Evolutionary conservation across 2,113 vertebrate species (phyloP).

Genomic region (Catharus bicknelli): DNA sequence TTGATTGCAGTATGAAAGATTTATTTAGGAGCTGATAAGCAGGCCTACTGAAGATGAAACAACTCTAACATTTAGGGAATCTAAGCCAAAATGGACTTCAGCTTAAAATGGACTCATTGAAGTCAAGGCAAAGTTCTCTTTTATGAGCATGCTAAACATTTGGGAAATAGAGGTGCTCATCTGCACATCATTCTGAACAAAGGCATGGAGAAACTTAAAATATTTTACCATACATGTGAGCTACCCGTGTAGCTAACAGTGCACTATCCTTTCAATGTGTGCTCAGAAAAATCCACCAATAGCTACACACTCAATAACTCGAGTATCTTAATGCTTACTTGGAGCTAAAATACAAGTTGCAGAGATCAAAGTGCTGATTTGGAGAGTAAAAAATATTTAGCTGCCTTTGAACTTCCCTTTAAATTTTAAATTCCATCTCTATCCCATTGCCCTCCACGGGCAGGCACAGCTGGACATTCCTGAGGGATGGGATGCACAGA

Average conservation of each 20-base stretch:
- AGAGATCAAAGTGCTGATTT: neutral
- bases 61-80: neutral
- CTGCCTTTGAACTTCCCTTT: neutral
- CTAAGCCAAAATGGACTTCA: neutral
- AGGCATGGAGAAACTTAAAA: neutral
- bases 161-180: neutral
- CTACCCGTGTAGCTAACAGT: neutral
- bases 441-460: accelerated
- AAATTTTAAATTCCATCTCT: neutral
- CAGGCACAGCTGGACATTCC: neutral
- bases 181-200: neutral
- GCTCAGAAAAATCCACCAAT: neutral
- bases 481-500: neutral
- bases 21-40: neutral
- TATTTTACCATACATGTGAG: neutral
- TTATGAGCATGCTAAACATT: neutral
- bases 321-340: neutral
- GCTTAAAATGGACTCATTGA: neutral
- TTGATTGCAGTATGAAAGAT: neutral
- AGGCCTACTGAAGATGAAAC: neutral
- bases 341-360: neutral
- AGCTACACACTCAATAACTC: neutral
- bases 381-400: neutral
- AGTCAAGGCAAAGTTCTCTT: neutral
- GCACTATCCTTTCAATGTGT: neutral